Evolutionary conservation across 2,797 vertebrate genomes (phyloP).

Genomic region (Tachyglossus aculeatus): DNA sequence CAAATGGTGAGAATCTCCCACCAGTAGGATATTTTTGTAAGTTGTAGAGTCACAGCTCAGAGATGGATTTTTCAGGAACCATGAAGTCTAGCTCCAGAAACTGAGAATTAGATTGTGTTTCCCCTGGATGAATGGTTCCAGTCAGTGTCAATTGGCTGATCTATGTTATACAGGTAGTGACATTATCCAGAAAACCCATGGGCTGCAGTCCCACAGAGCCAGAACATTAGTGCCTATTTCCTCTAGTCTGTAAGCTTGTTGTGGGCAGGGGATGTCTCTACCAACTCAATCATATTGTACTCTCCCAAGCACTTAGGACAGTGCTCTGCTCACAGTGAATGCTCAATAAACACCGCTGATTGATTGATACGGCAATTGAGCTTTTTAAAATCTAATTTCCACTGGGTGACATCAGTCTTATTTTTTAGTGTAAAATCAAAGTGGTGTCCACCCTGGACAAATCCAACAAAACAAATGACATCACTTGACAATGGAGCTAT

Average conservation of each 20-base stretch:
- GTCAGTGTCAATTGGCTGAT: constrained; percentile 66
- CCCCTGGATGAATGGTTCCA: constrained; percentile 61
- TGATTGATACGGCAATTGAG: constrained; percentile 67
- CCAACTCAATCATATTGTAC: too few relatives aligned
- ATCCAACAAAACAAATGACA: constrained; percentile 70
- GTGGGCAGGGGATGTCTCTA: too few relatives aligned
- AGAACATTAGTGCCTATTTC: too few relatives aligned
- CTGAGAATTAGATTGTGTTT: constrained; percentile 33
- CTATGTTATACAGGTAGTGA: constrained; percentile 70
- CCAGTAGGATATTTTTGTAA: too few relatives aligned
- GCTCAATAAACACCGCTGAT: too few relatives aligned
- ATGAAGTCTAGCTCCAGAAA: constrained; percentile 2
- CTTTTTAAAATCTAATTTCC: constrained; percentile 73
- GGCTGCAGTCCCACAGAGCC: constrained; percentile 58
- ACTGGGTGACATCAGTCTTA: constrained; percentile 69
- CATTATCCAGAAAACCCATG: constrained; percentile 60
- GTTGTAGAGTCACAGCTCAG: too few relatives aligned
- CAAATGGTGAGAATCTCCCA: too few relatives aligned
- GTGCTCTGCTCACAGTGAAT: too few relatives aligned
- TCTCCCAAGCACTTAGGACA: too few relatives aligned
- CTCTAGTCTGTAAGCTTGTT: too few relatives aligned
- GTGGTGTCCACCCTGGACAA: constrained; percentile 54
- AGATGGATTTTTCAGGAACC: too few relatives aligned
- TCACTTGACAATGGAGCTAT: constrained; percentile 53
- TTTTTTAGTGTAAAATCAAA: constrained; percentile 65